phyloP scores from a whole-genome alignment of 92 coral and sea anemone species.

The Heteractis magnifica region DNA sequence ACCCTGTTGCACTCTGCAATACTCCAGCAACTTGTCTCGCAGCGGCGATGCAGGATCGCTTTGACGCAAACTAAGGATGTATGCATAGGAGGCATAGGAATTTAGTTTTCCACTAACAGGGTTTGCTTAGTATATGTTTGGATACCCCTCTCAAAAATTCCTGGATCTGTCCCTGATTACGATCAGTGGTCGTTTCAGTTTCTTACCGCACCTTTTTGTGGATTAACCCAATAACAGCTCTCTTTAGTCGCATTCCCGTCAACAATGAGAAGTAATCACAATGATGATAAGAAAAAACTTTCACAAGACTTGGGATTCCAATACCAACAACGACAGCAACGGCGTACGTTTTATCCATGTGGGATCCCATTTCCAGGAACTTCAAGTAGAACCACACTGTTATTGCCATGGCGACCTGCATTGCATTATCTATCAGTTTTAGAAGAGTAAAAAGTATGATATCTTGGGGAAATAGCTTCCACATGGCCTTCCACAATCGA shows the following conservation, averaged over 20 bases:
- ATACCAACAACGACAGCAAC: not conserved
- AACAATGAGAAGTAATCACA: not conserved
- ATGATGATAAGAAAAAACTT: not conserved
- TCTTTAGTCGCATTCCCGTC: not conserved
- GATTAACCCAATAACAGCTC: not conserved
- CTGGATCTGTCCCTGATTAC: no score
- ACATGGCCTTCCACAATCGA: not conserved
- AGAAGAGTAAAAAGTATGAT: not conserved
- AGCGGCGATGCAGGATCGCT: no score
- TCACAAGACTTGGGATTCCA: not conserved
- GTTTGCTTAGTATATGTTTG: no score
- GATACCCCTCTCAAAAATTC: no score
- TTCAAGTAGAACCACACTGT: not conserved
- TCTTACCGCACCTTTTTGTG: not conserved
- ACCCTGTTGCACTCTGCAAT: no score
- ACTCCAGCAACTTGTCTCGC: no score
- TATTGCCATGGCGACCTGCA: not conserved
- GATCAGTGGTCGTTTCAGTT: no score
- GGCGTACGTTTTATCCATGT: not conserved
- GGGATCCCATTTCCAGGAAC: not conserved
- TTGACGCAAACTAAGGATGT: no score
- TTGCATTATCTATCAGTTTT: not conserved
- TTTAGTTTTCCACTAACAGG: no score
- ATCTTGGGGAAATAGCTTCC: not conserved
- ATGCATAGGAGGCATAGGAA: no score